Evolutionary conservation across 2,113 vertebrate species (phyloP).

Genomic region (Psammodynastes pulverulentus): DNA sequence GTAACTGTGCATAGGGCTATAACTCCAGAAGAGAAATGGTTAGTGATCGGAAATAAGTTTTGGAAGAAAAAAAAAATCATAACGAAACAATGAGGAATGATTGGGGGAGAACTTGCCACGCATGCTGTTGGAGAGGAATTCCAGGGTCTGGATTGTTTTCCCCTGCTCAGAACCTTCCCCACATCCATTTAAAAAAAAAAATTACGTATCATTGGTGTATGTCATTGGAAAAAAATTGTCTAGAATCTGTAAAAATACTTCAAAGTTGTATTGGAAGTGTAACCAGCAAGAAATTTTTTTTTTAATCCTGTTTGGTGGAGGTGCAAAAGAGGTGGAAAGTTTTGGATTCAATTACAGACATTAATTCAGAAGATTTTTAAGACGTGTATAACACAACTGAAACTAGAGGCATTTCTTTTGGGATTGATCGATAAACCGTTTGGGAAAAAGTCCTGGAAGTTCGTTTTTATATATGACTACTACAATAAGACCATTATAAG

Average conservation of each 20-base stretch:
- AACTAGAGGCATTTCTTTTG: background rate
- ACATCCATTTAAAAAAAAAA: background rate
- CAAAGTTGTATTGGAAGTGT: background rate
- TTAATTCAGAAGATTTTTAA: background rate
- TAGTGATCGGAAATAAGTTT: background rate
- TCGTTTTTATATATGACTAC: background rate
- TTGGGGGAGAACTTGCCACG: background rate
- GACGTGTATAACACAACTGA: background rate
- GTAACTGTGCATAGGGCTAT: background rate
- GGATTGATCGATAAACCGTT: background rate
- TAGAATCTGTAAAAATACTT: background rate
- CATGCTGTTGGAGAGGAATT: background rate
- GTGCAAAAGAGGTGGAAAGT: background rate
- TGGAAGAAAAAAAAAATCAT: too few species aligned
- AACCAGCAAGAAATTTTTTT: background rate
- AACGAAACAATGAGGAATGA: background rate
- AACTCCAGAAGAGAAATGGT: background rate
- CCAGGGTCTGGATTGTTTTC: background rate
- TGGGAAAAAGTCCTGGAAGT: background rate
- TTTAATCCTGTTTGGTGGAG: background rate
- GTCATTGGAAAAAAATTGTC: background rate
- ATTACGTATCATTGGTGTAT: background rate
- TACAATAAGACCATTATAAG: background rate
- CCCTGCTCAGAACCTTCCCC: background rate
- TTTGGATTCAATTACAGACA: background rate